Base-by-base conservation (phyloP, 2,113 vertebrate genomes). In the Oreotrochilus melanogaster region DNA sequence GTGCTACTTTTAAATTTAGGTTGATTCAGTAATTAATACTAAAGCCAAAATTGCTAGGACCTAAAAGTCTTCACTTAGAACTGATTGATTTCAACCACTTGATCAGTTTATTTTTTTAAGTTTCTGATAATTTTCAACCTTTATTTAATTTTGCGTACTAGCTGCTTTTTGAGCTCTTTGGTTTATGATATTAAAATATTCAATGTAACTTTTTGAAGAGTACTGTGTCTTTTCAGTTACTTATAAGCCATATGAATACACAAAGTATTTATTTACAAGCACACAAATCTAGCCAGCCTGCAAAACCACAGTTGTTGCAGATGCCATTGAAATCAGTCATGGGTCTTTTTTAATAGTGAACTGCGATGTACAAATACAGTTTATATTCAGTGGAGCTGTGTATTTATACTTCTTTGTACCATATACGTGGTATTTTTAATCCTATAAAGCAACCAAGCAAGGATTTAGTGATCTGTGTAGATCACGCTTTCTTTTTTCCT, bases 21-120 rank as follows among this genome's bases (percentile, higher is more conserved):
- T 84, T 95, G 53, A 92, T 92, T 90, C 78, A 92, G 65, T 93
- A 51, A 82, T 89, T 69, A 87, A 95, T 93, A 92, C 60, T 95
- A 88, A 95, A 83, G 42, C 72, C 39, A 89, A 89, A 81, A 88
- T 14, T 62, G 9, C 25, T 78, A 50, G 45, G 31, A 92, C 50
- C 47, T 50, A 51, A 83, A 78, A 88, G 48, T 73, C 11, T 64
- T 21, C 31, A 56, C n/a, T 88, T 80, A 71, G 62, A 78, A 30
- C 33, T 54, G 53, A 9, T 22, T 27, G 11, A 37, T 16, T 50
- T 71, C 47, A 67, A 66, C 54, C 64, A 25, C 10, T 70, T 61
- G 30, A 21, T 88, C 61, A 23, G 21, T 69, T 86, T 81, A 39
- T 54, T 73, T 74, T 14, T 56, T 56, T 23, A 43, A 28, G 17